These are phyloP conservation scores for Coenonympha arcania DNA, from an alignment of 2,888 invertebrate species.

Conservation along the genomic window DNA sequence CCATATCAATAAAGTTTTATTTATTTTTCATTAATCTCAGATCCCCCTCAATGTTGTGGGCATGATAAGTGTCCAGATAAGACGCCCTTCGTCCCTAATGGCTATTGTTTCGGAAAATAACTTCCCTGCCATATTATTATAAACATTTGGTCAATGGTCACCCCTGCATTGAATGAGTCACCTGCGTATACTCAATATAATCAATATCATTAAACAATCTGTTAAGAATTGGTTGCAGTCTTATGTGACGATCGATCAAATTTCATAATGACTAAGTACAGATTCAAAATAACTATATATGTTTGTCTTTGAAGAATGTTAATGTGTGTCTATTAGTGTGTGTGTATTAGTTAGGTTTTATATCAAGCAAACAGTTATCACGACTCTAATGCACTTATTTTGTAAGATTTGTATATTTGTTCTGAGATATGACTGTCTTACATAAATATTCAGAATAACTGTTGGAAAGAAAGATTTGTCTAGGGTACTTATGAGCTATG, in stretches of 20 bases:
- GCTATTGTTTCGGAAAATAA: constrained; percentile 31
- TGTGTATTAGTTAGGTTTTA: too few relatives aligned
- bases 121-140: constrained; percentile 15
- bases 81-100: constrained; percentile 29
- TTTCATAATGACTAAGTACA: neutral
- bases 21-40: constrained; percentile 21
- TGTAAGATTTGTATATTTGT: too few relatives aligned
- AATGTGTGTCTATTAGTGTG: too few relatives aligned
- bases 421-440: too few relatives aligned
- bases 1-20: constrained; percentile 8
- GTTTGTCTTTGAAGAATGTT: neutral
- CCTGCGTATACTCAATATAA: constrained; percentile 29
- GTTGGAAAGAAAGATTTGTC: too few relatives aligned
- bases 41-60: constrained; percentile 21
- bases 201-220: constrained; percentile 15
- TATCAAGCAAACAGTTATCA: too few relatives aligned
- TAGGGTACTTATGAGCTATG: too few relatives aligned
- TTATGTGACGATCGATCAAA: neutral
- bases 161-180: constrained; percentile 31
- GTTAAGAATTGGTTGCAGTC: neutral
- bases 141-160: constrained; percentile 19
- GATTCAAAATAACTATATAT: too few relatives aligned
- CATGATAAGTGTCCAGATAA: constrained; percentile 32
- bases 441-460: too few relatives aligned
- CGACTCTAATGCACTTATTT: too few relatives aligned